These are phyloP conservation scores for Tragelaphus imberbis DNA, from an alignment of 2,113 vertebrate species.

Conservation along the genomic window DNA sequence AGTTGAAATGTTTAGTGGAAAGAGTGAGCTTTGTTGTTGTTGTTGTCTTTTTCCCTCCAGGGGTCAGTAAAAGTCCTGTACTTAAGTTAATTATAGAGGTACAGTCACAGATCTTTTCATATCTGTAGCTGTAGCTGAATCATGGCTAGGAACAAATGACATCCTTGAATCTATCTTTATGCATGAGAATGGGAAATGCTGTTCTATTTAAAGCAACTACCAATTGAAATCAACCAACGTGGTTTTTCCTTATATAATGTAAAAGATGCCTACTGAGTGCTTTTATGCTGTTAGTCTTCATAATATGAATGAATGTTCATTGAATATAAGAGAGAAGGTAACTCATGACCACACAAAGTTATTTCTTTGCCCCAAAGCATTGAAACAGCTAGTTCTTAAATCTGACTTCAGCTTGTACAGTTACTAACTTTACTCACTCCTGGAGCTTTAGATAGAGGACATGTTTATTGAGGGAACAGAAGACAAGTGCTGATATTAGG, in stretches of 20 bases:
- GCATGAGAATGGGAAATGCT: not conserved
- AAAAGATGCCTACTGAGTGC: not conserved
- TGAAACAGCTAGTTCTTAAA: not conserved
- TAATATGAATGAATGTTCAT: not conserved
- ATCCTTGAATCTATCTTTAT: conserved; percentile 41
- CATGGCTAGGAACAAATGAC: conserved; percentile 24
- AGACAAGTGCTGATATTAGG: not conserved
- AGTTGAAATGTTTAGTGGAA: conserved; percentile 58
- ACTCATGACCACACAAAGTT: not conserved
- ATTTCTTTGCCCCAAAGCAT: not conserved
- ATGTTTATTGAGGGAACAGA: not conserved
- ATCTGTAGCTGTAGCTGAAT: conserved; percentile 46
- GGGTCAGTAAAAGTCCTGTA: not conserved
- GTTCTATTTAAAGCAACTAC: not conserved
- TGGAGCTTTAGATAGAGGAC: conserved; percentile 28
- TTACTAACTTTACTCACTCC: not conserved
- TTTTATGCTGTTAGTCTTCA: not conserved
- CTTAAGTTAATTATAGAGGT: conserved; percentile 59
- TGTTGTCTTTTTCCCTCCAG: not conserved
- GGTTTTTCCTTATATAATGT: not conserved
- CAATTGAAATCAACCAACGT: not conserved
- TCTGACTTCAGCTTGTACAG: not conserved
- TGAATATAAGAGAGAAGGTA: not conserved
- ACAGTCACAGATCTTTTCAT: conserved; percentile 35
- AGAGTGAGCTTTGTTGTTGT: conserved; percentile 8